Evolutionary conservation across 2,113 vertebrate species (phyloP).

Genomic region (Austrofundulus limnaeus): DNA sequence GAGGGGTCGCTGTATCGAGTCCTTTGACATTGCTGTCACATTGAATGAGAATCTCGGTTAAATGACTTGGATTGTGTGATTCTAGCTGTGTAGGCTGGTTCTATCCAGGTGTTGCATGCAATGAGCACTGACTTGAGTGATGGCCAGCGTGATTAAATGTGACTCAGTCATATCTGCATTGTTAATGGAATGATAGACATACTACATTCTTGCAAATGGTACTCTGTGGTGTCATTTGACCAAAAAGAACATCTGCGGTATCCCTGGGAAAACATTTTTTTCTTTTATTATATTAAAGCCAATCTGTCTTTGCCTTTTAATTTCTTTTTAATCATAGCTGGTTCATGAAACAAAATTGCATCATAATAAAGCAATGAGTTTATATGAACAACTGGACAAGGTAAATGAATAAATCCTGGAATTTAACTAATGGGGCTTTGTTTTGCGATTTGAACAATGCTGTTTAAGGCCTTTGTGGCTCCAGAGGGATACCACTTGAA

Average conservation of each 20-base stretch:
- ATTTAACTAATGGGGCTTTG: background rate
- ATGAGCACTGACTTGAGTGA: conserved; percentile 38
- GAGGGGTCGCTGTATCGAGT: background rate
- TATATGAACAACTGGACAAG: conserved; percentile 1
- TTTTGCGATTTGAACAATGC: no score
- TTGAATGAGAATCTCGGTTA: conserved; percentile 43
- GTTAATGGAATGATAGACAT: conserved; percentile 47
- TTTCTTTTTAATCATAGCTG: conserved; percentile 17
- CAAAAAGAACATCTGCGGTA: background rate
- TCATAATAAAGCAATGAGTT: conserved; percentile 13
- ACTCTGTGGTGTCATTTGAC: conserved; percentile 21
- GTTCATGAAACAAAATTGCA: conserved; percentile 28
- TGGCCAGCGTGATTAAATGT: conserved; percentile 46
- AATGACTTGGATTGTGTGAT: conserved; percentile 40
- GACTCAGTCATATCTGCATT: conserved; percentile 64
- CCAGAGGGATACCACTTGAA: conserved; percentile 10
- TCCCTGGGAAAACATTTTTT: conserved; percentile 13
- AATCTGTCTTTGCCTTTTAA: conserved; percentile 16
- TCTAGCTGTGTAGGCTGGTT: conserved; percentile 23
- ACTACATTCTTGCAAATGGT: conserved; percentile 19
- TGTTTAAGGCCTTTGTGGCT: conserved; percentile 6
- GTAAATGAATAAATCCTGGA: background rate
- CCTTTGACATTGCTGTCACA: conserved; percentile 58
- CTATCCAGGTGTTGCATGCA: conserved; percentile 14
- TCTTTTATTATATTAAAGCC: conserved; percentile 9